Percentiles rank a stretch among this genome's conserved stretches.
These are phyloP conservation scores for Cyphomyrus discorhynchus DNA, from an alignment of 2,113 vertebrate species.

Conservation along the genomic window DNA sequence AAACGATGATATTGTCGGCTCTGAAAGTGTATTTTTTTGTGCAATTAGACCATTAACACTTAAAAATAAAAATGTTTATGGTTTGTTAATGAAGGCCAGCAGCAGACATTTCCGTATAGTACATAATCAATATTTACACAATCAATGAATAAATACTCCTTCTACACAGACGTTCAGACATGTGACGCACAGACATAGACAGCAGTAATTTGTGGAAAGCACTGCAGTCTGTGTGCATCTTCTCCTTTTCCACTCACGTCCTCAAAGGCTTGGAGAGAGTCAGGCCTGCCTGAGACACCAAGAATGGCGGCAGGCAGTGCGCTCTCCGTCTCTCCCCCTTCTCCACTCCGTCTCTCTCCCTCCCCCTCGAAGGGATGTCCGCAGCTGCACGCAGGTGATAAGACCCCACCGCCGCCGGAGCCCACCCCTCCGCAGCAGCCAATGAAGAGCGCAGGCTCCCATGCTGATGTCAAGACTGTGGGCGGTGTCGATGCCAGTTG, in stretches of 20 bases:
- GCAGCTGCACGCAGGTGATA: slow-evolving; percentile 65
- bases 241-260: background rate
- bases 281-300: background rate
- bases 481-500: slow-evolving; percentile 46
- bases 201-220: background rate
- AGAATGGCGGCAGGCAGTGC: background rate
- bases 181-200: background rate
- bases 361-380: slow-evolving; percentile 33
- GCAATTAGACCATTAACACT: background rate
- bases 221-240: background rate
- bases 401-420: slow-evolving; percentile 43
- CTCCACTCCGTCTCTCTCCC: slow-evolving; percentile 20
- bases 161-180: background rate
- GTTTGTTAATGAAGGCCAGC: background rate
- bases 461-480: slow-evolving; percentile 54
- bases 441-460: slow-evolving; percentile 52
- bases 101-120: background rate
- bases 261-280: background rate
- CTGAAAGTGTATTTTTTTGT: background rate
- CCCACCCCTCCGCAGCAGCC: slow-evolving; percentile 17
- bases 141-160: background rate
- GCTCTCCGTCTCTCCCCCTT: slow-evolving; percentile 14
- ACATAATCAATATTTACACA: background rate
- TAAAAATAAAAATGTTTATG: background rate
- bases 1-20: background rate